These are phyloP conservation scores for Laticauda colubrina DNA, from an alignment of 2,113 vertebrate genomes.

Conservation along the genomic window DNA sequence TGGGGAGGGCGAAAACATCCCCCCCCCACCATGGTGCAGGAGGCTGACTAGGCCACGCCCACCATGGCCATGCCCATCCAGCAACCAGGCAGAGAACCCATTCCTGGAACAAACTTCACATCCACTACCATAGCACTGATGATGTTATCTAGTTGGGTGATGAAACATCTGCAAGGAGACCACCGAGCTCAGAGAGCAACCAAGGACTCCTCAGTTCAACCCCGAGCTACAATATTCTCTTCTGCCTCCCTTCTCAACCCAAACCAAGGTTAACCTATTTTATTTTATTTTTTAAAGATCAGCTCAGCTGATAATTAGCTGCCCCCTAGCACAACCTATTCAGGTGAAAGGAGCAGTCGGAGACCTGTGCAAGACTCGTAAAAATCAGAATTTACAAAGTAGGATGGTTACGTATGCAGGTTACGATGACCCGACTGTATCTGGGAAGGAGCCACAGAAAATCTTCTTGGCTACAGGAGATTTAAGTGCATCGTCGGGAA, in stretches of 20 bases:
- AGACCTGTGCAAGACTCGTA: background rate
- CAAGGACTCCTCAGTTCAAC: too few species aligned
- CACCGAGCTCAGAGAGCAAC: too few species aligned
- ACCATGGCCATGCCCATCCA: too few species aligned
- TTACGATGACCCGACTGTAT: background rate
- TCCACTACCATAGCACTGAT: too few species aligned
- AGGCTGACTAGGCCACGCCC: too few species aligned
- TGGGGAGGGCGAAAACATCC: too few species aligned
- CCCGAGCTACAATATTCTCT: too few species aligned
- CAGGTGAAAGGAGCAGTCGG: accelerated
- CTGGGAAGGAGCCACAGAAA: background rate
- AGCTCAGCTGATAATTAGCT: background rate
- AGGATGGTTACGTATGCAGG: background rate
- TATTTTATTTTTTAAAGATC: background rate
- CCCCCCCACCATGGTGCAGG: too few species aligned
- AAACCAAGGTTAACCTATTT: background rate
- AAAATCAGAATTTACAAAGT: background rate
- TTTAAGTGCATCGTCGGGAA: background rate
- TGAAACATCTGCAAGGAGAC: too few species aligned
- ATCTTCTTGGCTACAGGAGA: background rate
- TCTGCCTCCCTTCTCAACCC: background rate
- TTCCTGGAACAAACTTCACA: too few species aligned
- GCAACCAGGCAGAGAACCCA: too few species aligned
- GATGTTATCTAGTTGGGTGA: too few species aligned
- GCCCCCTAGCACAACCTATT: background rate